Evolutionary conservation across 2,888 invertebrate species (phyloP).

Genomic region (Bombyx huttoni): DNA sequence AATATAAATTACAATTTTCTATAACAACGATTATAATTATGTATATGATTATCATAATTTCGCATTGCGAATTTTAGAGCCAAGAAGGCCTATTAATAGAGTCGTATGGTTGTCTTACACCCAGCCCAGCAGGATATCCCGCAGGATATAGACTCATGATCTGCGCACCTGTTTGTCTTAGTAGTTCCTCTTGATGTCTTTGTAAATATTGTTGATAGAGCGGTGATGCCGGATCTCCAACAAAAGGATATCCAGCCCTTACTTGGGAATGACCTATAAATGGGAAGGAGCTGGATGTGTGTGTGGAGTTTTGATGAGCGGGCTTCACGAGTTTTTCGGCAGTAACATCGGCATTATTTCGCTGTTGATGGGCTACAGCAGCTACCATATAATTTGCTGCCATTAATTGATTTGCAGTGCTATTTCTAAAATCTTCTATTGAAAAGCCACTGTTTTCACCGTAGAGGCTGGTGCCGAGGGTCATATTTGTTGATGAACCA

Average conservation of each 20-base stretch:
- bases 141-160: slow-evolving; percentile 78
- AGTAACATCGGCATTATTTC: slow-evolving; percentile 34
- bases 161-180: slow-evolving; percentile 72
- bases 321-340: slow-evolving; percentile 59
- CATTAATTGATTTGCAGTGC: slow-evolving; percentile 75
- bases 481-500: slow-evolving; percentile 77
- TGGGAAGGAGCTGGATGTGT: slow-evolving; percentile 63
- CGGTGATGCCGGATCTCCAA: slow-evolving; percentile 75
- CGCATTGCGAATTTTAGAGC: slow-evolving; percentile 59
- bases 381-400: slow-evolving; percentile 66
- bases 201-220: slow-evolving; percentile 82
- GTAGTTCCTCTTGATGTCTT: slow-evolving; percentile 73
- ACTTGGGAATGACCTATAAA: slow-evolving; percentile 75
- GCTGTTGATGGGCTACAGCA: slow-evolving; percentile 59
- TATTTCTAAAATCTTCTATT: slow-evolving; percentile 76
- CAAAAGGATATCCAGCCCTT: slow-evolving; percentile 75
- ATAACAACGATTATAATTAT: slow-evolving; percentile 43
- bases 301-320: slow-evolving; percentile 57
- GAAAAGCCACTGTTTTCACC: slow-evolving; percentile 78
- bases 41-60: slow-evolving; percentile 13
- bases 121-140: slow-evolving; percentile 74
- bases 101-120: slow-evolving; percentile 82
- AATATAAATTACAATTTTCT: slow-evolving; percentile 52
- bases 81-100: slow-evolving; percentile 78
- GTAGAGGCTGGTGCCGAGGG: slow-evolving; percentile 70